Conservation (phyloP, 1,140 invertebrate genomes). For the Ceratina australensis region DNA sequence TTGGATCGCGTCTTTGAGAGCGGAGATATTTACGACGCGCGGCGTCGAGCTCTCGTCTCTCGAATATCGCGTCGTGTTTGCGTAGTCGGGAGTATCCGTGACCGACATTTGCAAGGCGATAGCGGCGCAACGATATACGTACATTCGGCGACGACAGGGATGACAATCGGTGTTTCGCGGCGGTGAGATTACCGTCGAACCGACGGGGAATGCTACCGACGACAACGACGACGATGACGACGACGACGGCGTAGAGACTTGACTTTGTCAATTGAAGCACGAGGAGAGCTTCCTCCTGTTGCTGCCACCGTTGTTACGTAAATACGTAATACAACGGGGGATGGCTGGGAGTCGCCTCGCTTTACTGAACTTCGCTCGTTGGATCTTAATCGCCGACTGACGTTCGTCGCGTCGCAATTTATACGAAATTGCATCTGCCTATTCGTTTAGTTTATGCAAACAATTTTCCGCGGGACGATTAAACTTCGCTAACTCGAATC, state of each 20-base stretch:
- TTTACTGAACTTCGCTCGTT: constrained; percentile 40
- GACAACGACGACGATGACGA: constrained; percentile 11
- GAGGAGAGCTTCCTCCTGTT: constrained; percentile 45
- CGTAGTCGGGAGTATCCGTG: constrained; percentile 17
- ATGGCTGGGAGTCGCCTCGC: constrained; percentile 29
- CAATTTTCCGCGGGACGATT: neutral
- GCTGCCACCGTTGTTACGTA: constrained; percentile 40
- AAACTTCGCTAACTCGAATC: neutral
- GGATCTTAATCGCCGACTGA: constrained; percentile 11
- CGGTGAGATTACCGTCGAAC: neutral
- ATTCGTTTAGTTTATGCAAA: too few relatives aligned
- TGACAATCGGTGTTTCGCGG: neutral
- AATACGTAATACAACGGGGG: constrained; percentile 31
- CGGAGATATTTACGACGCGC: neutral
- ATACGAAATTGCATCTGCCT: too few relatives aligned
- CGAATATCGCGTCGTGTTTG: neutral
- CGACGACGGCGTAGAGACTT: constrained; percentile 36
- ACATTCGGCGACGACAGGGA: constrained; percentile 5
- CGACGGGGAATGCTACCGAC: constrained; percentile 20
- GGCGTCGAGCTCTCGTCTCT: too few relatives aligned
- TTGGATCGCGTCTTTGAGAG: neutral
- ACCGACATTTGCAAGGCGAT: constrained; percentile 47
- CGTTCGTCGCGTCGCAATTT: neutral
- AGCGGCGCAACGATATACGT: neutral
- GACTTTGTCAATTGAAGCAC: constrained; percentile 44